phyloP scores from a whole-genome alignment of 1,140 invertebrate genomes.

The Drosophila gunungcola region DNA sequence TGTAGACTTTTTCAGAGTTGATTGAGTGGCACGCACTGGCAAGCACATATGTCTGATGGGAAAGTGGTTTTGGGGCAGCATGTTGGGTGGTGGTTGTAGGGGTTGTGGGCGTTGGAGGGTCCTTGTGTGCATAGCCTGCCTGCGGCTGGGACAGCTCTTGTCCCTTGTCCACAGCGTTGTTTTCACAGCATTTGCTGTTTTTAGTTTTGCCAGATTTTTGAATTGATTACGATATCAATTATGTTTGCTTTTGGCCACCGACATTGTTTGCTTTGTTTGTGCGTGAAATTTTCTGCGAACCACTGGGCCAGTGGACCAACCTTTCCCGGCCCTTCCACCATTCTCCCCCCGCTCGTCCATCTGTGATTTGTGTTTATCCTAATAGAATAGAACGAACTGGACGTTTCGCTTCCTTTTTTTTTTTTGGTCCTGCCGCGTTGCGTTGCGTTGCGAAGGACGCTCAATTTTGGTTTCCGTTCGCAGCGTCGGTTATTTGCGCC shows the following conservation, averaged over 20 bases:
- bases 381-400: conserved; percentile 62
- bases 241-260: conserved; percentile 79
- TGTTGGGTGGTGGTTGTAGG: neutral
- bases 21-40: conserved; percentile 81
- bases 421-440: conserved; percentile 5
- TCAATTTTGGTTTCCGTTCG: conserved; percentile 67
- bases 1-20: conserved; percentile 83
- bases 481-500: conserved; percentile 73
- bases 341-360: neutral
- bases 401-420: conserved; percentile 16
- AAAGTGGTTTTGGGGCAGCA: conserved; percentile 35
- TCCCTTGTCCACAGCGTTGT: conserved; percentile 61
- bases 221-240: conserved; percentile 84
- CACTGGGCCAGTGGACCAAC: conserved; percentile 8
- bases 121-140: conserved; percentile 58
- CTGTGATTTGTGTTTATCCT: conserved; percentile 67
- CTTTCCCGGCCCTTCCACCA: neutral
- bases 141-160: conserved; percentile 60
- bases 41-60: conserved; percentile 58
- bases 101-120: neutral
- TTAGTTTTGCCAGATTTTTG: conserved; percentile 80
- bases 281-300: conserved; percentile 63
- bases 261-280: conserved; percentile 74
- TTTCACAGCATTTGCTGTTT: conserved; percentile 79
- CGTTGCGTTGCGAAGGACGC: conserved; percentile 34